Conservation (phyloP, 2,113 vertebrate species). For the Chrysochloris asiatica region DNA sequence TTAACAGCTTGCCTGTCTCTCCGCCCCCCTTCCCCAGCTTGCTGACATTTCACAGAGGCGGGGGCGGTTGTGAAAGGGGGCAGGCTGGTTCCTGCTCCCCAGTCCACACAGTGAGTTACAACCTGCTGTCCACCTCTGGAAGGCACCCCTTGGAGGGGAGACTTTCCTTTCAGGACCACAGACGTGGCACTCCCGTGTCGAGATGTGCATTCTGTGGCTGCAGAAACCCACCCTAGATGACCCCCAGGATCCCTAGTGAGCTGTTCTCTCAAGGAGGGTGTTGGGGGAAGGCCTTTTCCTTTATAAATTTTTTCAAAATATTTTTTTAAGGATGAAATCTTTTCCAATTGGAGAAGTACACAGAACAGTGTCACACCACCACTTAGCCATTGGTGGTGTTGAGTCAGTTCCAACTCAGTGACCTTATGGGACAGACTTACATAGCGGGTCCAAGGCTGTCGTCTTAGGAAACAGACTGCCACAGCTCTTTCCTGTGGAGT, state of each 20-base stretch:
- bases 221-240: not conserved
- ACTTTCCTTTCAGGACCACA: not conserved
- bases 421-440: not conserved
- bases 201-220: not conserved
- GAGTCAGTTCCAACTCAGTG: not conserved
- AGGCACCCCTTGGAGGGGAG: conserved; percentile 37
- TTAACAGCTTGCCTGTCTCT: conserved; percentile 76
- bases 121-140: conserved; percentile 39
- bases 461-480: not conserved
- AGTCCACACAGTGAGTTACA: conserved; percentile 37
- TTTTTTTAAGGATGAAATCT: not conserved
- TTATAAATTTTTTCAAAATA: no score
- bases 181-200: not conserved
- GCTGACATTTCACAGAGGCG: conserved; percentile 77
- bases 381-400: not conserved
- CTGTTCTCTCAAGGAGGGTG: not conserved
- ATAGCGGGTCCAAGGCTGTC: not conserved
- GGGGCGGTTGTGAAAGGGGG: conserved; percentile 77
- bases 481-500: not conserved
- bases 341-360: not conserved
- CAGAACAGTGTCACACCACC: not conserved
- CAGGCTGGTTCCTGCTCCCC: conserved; percentile 74
- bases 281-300: no score
- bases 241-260: no score
- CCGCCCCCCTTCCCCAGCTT: conserved; percentile 64